phyloP scores from a whole-genome alignment of 2,888 invertebrate species.

The Plutella xylostella region DNA sequence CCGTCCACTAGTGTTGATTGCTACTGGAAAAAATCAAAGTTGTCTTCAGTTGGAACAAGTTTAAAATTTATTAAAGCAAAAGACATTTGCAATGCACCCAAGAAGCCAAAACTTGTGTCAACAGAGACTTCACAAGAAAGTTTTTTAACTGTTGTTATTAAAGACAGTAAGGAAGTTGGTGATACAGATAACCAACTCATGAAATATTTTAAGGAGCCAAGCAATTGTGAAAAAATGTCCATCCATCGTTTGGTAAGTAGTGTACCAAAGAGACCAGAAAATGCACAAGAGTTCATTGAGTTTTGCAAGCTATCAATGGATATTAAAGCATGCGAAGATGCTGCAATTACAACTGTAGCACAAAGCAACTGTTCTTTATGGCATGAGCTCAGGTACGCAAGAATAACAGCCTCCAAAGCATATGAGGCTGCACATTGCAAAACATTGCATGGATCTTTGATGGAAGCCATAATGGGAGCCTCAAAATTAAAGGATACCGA shows the following conservation, averaged over 20 bases:
- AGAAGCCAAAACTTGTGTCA: neutral
- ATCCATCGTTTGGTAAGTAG: no score
- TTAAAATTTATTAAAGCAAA: neutral
- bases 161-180: neutral
- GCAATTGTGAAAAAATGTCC: no score
- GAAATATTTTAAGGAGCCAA: neutral
- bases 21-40: neutral
- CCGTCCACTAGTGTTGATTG: neutral
- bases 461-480: no score
- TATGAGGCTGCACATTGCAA: constrained; percentile 1
- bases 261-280: no score
- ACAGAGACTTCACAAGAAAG: neutral
- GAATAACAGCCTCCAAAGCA: neutral
- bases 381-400: neutral
- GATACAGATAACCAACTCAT: neutral
- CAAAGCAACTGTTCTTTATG: neutral
- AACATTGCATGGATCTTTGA: neutral
- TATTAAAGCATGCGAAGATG: neutral
- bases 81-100: neutral
- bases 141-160: neutral
- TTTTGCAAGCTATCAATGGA: no score
- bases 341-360: neutral
- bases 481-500: no score
- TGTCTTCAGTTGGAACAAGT: neutral
- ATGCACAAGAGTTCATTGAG: no score